phyloP scores from a whole-genome alignment of 2,113 vertebrate species.

The Sinosuthora webbiana region DNA sequence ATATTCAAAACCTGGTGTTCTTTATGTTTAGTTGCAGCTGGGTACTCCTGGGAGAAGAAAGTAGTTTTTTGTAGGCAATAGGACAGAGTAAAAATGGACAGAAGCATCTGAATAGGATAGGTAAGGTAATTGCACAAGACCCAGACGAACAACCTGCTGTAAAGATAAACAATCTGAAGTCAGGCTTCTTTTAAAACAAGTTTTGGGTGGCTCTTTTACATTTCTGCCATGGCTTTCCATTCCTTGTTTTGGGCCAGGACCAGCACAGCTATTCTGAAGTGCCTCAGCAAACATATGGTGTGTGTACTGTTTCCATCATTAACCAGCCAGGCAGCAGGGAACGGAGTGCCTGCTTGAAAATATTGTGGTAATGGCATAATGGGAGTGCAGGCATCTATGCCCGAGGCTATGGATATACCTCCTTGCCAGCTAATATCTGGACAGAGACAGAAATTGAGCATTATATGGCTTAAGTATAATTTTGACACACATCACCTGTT shows the following conservation, averaged over 20 bases:
- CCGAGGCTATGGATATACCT: background rate
- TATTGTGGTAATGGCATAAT: background rate
- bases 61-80: background rate
- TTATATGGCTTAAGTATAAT: background rate
- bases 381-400: background rate
- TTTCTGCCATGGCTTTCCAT: background rate
- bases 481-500: background rate
- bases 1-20: background rate
- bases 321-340: background rate
- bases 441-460: background rate
- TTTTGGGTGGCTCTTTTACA: background rate
- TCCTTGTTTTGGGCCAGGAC: background rate
- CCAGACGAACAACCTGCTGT: background rate
- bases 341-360: background rate
- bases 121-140: background rate
- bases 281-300: background rate
- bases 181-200: background rate
- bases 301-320: conserved; percentile 21
- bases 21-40: background rate
- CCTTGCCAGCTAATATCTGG: background rate
- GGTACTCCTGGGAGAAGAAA: background rate
- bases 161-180: background rate
- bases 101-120: background rate
- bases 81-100: background rate
- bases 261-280: background rate